A percentile compares a stretch with the other conserved stretches of the same genome.
Evolutionary conservation across 2,113 vertebrate species (phyloP).

Genomic region (Xiphophorus couchianus): DNA sequence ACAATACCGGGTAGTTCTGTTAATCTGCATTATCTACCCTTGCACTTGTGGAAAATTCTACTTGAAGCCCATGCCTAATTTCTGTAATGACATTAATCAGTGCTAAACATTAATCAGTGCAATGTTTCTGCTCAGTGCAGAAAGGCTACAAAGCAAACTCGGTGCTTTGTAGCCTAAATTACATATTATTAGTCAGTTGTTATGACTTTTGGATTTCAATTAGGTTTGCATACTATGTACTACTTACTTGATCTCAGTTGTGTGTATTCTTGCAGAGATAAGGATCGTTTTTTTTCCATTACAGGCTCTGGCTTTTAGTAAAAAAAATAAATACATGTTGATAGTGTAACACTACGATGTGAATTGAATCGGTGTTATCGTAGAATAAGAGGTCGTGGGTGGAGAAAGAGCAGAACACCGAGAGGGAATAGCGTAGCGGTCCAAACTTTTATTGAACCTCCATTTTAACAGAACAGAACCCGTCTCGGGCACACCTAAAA

Average conservation of each 20-base stretch:
- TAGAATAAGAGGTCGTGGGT: too few relatives aligned
- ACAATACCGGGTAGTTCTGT: slow-evolving; percentile 25
- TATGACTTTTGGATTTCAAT: slow-evolving; percentile 45
- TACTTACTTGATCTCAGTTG: slow-evolving; percentile 22
- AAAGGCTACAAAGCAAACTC: slow-evolving; percentile 14
- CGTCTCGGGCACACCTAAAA: too few relatives aligned
- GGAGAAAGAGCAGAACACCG: too few relatives aligned
- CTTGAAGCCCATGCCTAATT: slow-evolving; percentile 23
- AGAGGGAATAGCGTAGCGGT: too few relatives aligned
- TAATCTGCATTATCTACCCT: slow-evolving; percentile 25
- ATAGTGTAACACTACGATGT: neutral
- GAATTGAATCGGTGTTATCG: too few relatives aligned
- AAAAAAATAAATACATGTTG: slow-evolving; percentile 75
- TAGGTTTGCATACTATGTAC: slow-evolving; percentile 43
- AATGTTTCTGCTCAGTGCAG: slow-evolving; percentile 20
- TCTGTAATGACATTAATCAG: slow-evolving; percentile 39
- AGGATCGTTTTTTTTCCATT: slow-evolving; percentile 8
- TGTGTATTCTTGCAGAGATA: slow-evolving; percentile 9
- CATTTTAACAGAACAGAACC: too few relatives aligned
- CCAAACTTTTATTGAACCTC: too few relatives aligned
- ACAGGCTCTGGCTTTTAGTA: slow-evolving; percentile 39
- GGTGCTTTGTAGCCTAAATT: slow-evolving; percentile 38
- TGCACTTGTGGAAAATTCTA: slow-evolving; percentile 25
- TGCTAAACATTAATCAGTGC: slow-evolving; percentile 23
- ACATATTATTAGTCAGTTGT: slow-evolving; percentile 44